Evolutionary conservation across 1,140 invertebrate species (phyloP).

Genomic region (Neocloeon triangulifer): DNA sequence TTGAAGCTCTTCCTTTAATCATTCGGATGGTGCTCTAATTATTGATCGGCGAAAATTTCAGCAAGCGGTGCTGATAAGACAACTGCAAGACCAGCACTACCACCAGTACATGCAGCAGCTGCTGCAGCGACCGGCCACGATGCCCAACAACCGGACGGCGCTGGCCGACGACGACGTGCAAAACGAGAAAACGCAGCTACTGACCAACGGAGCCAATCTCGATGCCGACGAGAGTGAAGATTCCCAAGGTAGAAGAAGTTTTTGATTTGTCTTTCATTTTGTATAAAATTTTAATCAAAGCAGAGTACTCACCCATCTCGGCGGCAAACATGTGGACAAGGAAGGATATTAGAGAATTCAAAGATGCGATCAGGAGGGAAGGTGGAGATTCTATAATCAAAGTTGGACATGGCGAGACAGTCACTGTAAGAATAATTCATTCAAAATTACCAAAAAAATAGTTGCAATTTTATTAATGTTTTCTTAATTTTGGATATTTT

Average conservation of each 20-base stretch:
- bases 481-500: too few species aligned
- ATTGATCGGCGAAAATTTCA: too few species aligned
- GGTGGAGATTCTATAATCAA: constrained; percentile 82
- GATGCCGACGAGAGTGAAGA: constrained; percentile 8
- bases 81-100: constrained; percentile 93
- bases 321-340: constrained; percentile 88
- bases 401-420: constrained; percentile 91
- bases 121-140: constrained; percentile 38
- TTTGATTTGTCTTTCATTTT: too few species aligned
- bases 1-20: constrained; percentile 6
- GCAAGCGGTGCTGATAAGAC: constrained; percentile 76
- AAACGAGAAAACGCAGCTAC: constrained; percentile 9
- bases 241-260: constrained; percentile 7
- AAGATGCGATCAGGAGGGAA: constrained; percentile 63
- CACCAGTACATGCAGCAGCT: constrained; percentile 91
- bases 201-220: constrained; percentile 5
- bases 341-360: constrained; percentile 77
- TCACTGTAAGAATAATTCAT: constrained; percentile 72
- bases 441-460: too few species aligned
- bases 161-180: constrained; percentile 33
- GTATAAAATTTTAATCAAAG: too few species aligned
- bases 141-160: too few species aligned
- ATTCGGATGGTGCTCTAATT: too few species aligned
- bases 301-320: constrained; percentile 28
- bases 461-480: too few species aligned